Evolutionary conservation across 1,140 invertebrate species (phyloP), one percentile per base, ranked within the genome.

Genomic region (Trinorchestia longiramus): DNA sequence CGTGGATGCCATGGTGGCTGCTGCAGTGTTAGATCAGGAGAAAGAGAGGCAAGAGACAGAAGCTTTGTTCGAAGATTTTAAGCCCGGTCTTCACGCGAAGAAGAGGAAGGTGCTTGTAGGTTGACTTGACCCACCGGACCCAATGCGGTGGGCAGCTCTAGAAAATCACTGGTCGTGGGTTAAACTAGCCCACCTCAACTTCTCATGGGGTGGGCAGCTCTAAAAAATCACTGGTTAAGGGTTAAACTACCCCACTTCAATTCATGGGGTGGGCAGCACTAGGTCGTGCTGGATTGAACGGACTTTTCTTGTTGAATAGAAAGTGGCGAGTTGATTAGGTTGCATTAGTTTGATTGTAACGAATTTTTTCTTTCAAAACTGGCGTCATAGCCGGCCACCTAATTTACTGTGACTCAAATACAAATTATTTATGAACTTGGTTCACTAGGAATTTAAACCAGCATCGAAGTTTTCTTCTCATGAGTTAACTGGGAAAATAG

Each of bases 1-100:
- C 95, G 96, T 96, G 92, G 96, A 96, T 36, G 96, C 96, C 17
- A 96, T 96, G 96, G 96, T 96, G 87, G 95, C 96, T 43, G 96
- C 96, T 43, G 95, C 96, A 17, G 96, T 96, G 92, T 95, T 96
- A 92, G 96, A 96, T 44, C 95, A 96, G 95, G 96, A 96, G 94
- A 96, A 95, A 92, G 95, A 96, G 95, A 96, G 96, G 95, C 43
- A 96, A 91, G 44, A 96, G 96, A 95, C 95, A 28, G 96, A 96
- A 94, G 96, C 96, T 0, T 95, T 96, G 42, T 96, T 96, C 94
- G 95, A 95, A 0, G 96, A 96, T 53, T 96, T 96, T 95, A 88
- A 41, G 42, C 96, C 96, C 23, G 96, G 96, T 44, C 95, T 96
- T 44, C 96, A 96, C 47, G 77, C 47, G 44, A 96, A 96, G 95